Percentiles rank a stretch among this genome's conserved stretches.
Evolutionary conservation across 1,140 invertebrate species (phyloP).

Genomic region (Drosophila varians): DNA sequence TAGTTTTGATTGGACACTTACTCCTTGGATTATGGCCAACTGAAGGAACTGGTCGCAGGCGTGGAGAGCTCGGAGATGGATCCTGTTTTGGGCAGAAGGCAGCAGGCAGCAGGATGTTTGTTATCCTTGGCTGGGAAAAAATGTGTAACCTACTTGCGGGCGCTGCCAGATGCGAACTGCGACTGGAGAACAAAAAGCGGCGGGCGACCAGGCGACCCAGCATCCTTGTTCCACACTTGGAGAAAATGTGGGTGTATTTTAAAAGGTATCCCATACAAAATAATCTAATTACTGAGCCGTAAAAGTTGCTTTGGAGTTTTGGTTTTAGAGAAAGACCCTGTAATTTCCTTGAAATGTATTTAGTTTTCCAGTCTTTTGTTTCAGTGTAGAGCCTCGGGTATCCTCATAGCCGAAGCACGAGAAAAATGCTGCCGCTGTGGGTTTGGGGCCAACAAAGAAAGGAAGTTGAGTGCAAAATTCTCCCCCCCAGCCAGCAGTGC

Average conservation of each 20-base stretch:
- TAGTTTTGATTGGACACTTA: conserved; percentile 2
- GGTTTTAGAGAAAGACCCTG: neutral
- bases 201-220: conserved; percentile 29
- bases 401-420: conserved; percentile 31
- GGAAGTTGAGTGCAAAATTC: conserved; percentile 6
- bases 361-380: neutral
- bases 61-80: neutral
- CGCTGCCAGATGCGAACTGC: conserved; percentile 68
- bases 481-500: conserved; percentile 20
- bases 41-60: conserved; percentile 1
- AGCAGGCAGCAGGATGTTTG: conserved; percentile 9
- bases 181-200: conserved; percentile 33
- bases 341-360: no score
- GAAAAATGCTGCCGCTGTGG: conserved; percentile 18
- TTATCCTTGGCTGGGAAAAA: conserved; percentile 43
- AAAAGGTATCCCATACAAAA: neutral
- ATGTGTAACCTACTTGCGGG: conserved; percentile 76
- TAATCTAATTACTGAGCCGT: neutral
- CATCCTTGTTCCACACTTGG: conserved; percentile 42
- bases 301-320: neutral
- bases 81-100: neutral
- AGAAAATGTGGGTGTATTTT: conserved; percentile 1
- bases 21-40: neutral
- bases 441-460: conserved; percentile 1
- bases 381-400: conserved; percentile 20